A percentile compares a stretch with the other conserved stretches of the same genome.
phyloP scores from a whole-genome alignment of 92 coral and sea anemone species.

The Phenganax stokvisi region DNA sequence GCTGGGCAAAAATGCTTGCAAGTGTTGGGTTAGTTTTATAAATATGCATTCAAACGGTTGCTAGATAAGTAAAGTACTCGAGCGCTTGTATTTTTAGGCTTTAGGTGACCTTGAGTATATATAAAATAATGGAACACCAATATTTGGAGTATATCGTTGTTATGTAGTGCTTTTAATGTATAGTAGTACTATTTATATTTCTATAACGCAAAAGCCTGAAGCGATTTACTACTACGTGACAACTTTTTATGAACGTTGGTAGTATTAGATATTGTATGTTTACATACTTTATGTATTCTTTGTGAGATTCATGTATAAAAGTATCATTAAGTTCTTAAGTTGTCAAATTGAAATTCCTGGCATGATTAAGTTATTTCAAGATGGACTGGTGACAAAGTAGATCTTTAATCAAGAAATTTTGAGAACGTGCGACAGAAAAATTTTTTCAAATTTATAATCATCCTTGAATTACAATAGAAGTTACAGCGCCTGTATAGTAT shows the following conservation, averaged over 20 bases:
- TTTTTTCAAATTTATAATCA: no score
- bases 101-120: not conserved
- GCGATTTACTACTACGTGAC: not conserved
- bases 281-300: slow-evolving; percentile 9
- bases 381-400: no score
- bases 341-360: not conserved
- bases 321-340: not conserved
- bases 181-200: not conserved
- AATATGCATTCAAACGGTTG: not conserved
- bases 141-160: no score
- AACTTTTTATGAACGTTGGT: not conserved
- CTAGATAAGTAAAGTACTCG: not conserved
- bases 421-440: no score
- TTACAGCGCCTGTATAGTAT: no score
- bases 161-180: no score
- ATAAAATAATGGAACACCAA: not conserved
- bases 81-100: not conserved
- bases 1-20: not conserved
- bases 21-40: not conserved
- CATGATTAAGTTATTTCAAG: not conserved
- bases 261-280: not conserved
- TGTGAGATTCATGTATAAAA: not conserved
- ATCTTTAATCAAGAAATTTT: no score
- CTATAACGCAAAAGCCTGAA: not conserved
- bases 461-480: no score